These are phyloP conservation scores for Furcifer pardalis DNA, from an alignment of 2,797 vertebrate genomes.

Conservation along the genomic window DNA sequence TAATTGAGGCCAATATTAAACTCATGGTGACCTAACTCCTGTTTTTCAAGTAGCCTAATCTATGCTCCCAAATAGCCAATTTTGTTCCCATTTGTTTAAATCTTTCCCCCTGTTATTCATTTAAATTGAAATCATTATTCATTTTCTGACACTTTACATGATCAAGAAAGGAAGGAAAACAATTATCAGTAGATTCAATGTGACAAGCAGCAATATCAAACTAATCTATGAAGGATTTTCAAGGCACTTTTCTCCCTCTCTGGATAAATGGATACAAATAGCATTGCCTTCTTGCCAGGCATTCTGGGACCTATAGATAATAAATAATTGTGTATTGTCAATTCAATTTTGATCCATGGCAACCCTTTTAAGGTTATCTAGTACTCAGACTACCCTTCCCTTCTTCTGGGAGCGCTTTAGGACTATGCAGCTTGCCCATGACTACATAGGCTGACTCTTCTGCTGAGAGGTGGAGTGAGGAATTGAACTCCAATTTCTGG, in stretches of 20 bases:
- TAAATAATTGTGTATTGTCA: no score
- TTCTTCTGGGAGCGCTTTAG: no score
- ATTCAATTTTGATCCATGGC: no score
- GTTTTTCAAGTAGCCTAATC: background rate
- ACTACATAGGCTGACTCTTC: no score
- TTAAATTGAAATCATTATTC: slow-evolving; percentile 4
- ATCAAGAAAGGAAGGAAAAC: background rate
- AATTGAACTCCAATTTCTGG: no score
- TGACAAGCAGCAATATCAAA: background rate
- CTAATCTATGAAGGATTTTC: background rate
- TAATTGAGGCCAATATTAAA: background rate
- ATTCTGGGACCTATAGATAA: no score
- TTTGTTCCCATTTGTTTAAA: slow-evolving; percentile 20
- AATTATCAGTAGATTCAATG: background rate
- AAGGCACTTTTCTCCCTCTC: background rate
- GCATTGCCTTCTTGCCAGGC: background rate
- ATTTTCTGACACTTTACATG: slow-evolving; percentile 31
- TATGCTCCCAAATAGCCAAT: background rate
- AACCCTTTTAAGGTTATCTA: no score
- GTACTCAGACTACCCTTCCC: no score
- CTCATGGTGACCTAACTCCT: background rate
- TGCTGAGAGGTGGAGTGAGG: no score
- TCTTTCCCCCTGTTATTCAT: background rate
- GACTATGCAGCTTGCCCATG: no score
- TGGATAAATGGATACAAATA: background rate